A percentile compares a stretch with the other conserved stretches of the same genome.
Evolutionary conservation across 2,113 vertebrate species (phyloP).

Genomic region (Xenotilapia caudafasciata): DNA sequence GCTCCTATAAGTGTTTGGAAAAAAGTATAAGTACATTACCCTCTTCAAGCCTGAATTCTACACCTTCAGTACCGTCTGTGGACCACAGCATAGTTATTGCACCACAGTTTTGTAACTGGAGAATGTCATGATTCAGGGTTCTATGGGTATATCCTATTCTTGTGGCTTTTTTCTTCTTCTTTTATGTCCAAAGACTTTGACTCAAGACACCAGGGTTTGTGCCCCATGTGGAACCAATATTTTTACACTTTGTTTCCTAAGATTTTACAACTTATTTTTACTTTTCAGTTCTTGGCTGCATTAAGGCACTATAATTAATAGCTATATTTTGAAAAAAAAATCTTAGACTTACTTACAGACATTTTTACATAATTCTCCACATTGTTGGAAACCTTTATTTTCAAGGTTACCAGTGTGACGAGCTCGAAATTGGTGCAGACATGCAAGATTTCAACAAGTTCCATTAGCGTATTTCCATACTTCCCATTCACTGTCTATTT

Average conservation of each 20-base stretch:
- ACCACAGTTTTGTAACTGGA: not conserved
- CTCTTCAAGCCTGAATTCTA: not conserved
- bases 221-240: not conserved
- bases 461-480: not conserved
- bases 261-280: not conserved
- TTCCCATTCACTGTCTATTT: not conserved
- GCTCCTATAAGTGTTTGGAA: not conserved
- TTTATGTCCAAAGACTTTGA: not conserved
- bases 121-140: not conserved
- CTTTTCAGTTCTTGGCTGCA: not conserved
- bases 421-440: not conserved
- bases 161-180: not conserved
- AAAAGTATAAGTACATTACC: not conserved
- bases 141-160: not conserved
- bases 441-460: not conserved
- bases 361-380: not conserved
- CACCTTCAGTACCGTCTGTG: not conserved
- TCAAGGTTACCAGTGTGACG: not conserved
- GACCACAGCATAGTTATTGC: not conserved
- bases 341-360: not conserved
- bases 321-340: not conserved
- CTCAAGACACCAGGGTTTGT: not conserved
- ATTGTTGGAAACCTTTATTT: not conserved
- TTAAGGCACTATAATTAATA: fast-evolving
- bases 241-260: not conserved